Conservation (phyloP, 64 coral and sea anemone species). For the Dendrophyllia cribrosa region DNA sequence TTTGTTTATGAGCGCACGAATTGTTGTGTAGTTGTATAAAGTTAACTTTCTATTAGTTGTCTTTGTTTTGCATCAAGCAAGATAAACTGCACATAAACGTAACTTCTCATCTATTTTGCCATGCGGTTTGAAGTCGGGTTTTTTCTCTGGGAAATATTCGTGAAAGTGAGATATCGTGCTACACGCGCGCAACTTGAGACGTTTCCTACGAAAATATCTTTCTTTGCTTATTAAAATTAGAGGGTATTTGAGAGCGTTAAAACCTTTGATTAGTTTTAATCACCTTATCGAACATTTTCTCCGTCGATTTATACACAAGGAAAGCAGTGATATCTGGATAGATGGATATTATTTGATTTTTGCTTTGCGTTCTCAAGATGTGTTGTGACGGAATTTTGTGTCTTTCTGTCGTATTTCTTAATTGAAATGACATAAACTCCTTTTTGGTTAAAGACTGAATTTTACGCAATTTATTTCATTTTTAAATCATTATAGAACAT, state of each 20-base stretch:
- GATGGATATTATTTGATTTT: background rate
- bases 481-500: no score
- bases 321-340: background rate
- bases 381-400: no score
- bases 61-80: background rate
- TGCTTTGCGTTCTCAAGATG: background rate
- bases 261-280: conserved; percentile 22
- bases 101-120: background rate
- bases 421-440: no score
- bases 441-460: no score
- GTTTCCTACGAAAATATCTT: background rate
- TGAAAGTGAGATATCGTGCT: background rate
- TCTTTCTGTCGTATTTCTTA: no score
- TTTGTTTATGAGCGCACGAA: background rate
- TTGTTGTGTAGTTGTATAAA: conserved; percentile 19
- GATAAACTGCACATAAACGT: background rate
- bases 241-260: background rate
- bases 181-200: background rate
- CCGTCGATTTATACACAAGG: background rate
- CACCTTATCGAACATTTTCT: background rate
- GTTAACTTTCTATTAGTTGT: conserved; percentile 14
- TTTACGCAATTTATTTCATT: no score
- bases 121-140: background rate
- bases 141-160: background rate
- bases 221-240: conserved; percentile 6